Evolutionary conservation across 1,140 invertebrate genomes (phyloP), one percentile per base, ranked within the genome.

Genomic region (Eupeodes corollae): DNA sequence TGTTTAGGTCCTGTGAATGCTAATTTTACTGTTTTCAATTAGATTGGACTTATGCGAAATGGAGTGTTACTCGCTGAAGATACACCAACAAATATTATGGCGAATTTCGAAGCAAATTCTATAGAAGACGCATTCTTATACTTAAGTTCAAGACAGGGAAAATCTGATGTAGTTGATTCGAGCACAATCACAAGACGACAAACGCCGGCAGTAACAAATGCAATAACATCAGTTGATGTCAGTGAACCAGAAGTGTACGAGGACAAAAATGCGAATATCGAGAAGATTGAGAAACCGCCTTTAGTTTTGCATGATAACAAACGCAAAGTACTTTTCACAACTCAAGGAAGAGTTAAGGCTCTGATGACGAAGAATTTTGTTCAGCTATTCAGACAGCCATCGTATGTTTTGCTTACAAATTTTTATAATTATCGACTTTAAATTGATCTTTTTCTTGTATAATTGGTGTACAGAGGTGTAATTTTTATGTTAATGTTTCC

Each of bases 21-120:
- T 46, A 33, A 18, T 32, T 30, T 43, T 11, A 34, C 10, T 9
- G 9, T 43, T 41, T 14, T 21, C 19, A 18, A 53, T 50, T 46
- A 91, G 88, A 88, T 95, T 59, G 91, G 91, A 26, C 71, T 96
- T 12, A 84, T 97, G 78, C 77, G 92, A 58, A 79, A 79, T 55
- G 92, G 93, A 1, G 76, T 82, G 43, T 71, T 96, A 2, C 62
- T 96, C 46, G 89, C 88, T 0, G 90, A 97, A 70, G 81, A 88
- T 42, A 76, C 86, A 1, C 93, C 92, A 0, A 69, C 68, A 18
- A 70, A 76, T 46, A 73, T 87, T 9, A 67, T 87, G 52, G 63
- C 70, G 0, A 67, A 70, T 49, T 85, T 79, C 56, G 74, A 80
- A 46, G 79, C 76, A 42, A 71, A 78, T 5, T 79, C 78, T 0